Evolutionary conservation across 2,113 vertebrate genomes (phyloP), one percentile per base, ranked within the genome.

Genomic region (Proterorhinus semilunaris): DNA sequence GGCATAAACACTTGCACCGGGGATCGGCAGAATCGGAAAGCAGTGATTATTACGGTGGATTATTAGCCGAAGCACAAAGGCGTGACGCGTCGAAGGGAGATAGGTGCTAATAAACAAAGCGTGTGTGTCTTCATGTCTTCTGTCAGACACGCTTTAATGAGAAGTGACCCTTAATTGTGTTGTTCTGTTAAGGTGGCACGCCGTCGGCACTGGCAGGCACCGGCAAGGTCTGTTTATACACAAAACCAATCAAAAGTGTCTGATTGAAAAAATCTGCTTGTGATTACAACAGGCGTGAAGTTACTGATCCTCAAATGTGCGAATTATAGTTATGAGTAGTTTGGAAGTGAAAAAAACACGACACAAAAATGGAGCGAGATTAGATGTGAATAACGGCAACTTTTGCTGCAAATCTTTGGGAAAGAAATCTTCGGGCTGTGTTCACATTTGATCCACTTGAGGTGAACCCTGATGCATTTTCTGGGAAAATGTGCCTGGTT

Each of bases 101-200:
- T 51, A 50, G 66, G 73, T 45, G 10, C 85, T 87, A 89, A 88
- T 87, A 78, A 78, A 70, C 70, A 72, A 77, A 74, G 55, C 5
- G 74, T 74, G 66, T 88, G 89, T 69, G 64, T 45, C 62, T 81
- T 65, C 84, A 86, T 85, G 88, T 74, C 66, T 78, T 69, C 58
- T 72, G 55, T 66, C 66, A 81, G 80, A 87, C 75, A 72, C 62
- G 50, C 52, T 52, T 65, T 84, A 88, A 87, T 81, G 84, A 81
- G 64, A 88, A 83, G 73, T 81, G 77, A 90, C 81, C 85, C 76
- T 63, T 87, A 87, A 90, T 87, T 84, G 80, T 91, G 87, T 91
- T 90, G 79, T 83, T 81, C 81, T 68, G 73, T 76, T 81, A 80
- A 75, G 75, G 75, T 70, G 69, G 67, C 87, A 88, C 80, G 77